phyloP scores from a whole-genome alignment of 2,888 invertebrate genomes.

The Microplitis manilae region DNA sequence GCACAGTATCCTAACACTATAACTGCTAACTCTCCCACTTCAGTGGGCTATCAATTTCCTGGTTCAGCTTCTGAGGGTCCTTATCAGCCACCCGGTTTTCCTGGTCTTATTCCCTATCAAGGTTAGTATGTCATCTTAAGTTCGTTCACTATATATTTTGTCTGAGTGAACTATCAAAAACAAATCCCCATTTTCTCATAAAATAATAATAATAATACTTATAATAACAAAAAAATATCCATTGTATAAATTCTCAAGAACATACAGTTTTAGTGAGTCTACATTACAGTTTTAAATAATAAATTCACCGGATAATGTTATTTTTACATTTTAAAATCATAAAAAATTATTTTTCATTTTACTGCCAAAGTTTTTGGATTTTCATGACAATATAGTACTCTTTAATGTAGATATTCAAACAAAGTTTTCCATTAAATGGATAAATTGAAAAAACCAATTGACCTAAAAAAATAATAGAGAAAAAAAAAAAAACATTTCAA shows the following conservation, averaged over 20 bases:
- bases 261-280: not conserved
- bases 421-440: not conserved
- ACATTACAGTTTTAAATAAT: not conserved
- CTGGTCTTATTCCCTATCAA: constrained; percentile 45
- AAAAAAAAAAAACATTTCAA: not conserved
- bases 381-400: not conserved
- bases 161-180: not conserved
- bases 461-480: not conserved
- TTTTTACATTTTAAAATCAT: not conserved
- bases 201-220: not conserved
- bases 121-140: constrained; percentile 42
- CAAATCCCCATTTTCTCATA: not conserved
- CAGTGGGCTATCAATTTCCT: constrained; percentile 37
- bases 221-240: too few relatives aligned
- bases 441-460: not conserved
- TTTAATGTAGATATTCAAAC: not conserved
- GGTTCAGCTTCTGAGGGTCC: constrained; percentile 20
- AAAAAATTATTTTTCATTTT: not conserved
- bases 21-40: constrained; percentile 3
- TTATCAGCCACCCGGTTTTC: constrained; percentile 37
- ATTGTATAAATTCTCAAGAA: too few relatives aligned
- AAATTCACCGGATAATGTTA: not conserved
- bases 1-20: constrained; percentile 61
- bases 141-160: not conserved
- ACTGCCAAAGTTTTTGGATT: not conserved